Base-by-base conservation (phyloP, 1,140 invertebrate genomes). In the Cataglyphis hispanica region DNA sequence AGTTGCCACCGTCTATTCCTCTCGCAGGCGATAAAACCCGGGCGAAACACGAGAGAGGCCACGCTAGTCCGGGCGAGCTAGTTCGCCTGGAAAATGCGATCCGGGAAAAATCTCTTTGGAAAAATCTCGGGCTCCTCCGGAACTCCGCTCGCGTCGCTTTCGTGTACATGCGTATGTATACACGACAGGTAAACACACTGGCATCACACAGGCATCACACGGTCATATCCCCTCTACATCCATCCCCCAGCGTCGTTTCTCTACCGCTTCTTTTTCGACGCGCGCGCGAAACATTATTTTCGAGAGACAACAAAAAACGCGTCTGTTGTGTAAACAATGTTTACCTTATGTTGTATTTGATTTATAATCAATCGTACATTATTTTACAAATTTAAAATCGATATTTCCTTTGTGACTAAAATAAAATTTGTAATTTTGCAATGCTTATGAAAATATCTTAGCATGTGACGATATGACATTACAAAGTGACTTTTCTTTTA, bases 21-120 rank as follows among this genome's bases (percentile, higher is more conserved):
- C 40, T 83, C 70, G 87, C 83, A 86, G 87, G 25, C 77, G 87
- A 89, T 89, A 88, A 89, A 88, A 86, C 88, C 84, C 64, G 85
- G 85, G 43, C 67, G 87, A 86, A 89, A 88, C 69, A 74, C 87
- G 88, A 86, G 88, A 86, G 88, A 86, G 56, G 84, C 75, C 43
- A 70, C 16, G 46, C 46, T 86, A 66, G 56, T 61, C 63, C 22
- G 50, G 40, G 72, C 66, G 67, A 89, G 63, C 64, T 56, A 74
- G 53, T 34, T 75, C 69, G 83, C 60, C 53, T 85, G 88, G 88
- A 89, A 90, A 90, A 90, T 80, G 80, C 85, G 85, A 90, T 89
- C 76, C 56, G 63, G 76, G 85, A 74, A 87, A 87, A 90, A 89
- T 87, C 88, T 87, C 74, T 69, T 84, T 50, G 78, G 19, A 69